Conservation (phyloP, 2,888 invertebrate species). For the Selenia dentaria region DNA sequence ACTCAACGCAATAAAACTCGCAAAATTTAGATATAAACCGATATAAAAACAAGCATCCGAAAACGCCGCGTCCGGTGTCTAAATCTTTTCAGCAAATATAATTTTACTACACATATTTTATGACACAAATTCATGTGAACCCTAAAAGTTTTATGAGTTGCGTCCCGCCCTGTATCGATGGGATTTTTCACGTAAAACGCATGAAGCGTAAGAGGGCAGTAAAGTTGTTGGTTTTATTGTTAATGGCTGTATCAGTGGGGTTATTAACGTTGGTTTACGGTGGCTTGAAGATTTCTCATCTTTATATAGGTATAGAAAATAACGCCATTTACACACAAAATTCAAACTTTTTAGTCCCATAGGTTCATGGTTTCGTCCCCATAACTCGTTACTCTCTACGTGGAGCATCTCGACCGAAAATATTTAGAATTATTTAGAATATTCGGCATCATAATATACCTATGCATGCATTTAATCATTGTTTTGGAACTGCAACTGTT, state of each 20-base stretch:
- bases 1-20: slow-evolving; percentile 26
- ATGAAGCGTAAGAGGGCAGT: slow-evolving; percentile 47
- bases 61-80: slow-evolving; percentile 20
- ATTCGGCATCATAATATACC: too few species aligned
- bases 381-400: too few species aligned
- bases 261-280: slow-evolving; percentile 24
- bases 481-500: too few species aligned
- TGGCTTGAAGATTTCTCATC: not conserved
- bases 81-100: slow-evolving; percentile 52
- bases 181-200: slow-evolving; percentile 50
- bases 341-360: too few species aligned
- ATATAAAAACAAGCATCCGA: slow-evolving; percentile 27
- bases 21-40: slow-evolving; percentile 31
- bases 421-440: too few species aligned
- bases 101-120: slow-evolving; percentile 71
- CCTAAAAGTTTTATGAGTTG: slow-evolving; percentile 64
- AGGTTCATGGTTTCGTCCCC: too few species aligned
- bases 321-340: too few species aligned
- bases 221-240: slow-evolving; percentile 50
- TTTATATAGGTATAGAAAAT: too few species aligned
- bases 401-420: too few species aligned
- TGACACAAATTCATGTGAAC: slow-evolving; percentile 42
- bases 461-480: too few species aligned
- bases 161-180: slow-evolving; percentile 43
- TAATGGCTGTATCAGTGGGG: slow-evolving; percentile 35